Conservation (phyloP, 64 coral and sea anemone species). For the Montipora foliosa region DNA sequence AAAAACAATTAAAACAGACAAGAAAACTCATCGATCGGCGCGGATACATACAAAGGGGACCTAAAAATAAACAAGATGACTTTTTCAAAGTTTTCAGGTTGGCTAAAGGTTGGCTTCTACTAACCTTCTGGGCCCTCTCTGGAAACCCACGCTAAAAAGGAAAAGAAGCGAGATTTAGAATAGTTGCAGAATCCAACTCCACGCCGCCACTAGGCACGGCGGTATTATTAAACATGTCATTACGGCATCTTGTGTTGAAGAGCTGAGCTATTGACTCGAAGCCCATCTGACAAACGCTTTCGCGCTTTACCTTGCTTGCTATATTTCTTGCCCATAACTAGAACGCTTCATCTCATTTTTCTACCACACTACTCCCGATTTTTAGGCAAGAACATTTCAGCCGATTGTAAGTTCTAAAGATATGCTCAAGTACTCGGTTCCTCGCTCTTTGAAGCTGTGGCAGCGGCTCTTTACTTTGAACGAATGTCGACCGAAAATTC, state of each 20-base stretch:
- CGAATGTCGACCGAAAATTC: slow-evolving; percentile 71
- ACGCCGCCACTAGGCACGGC: slow-evolving; percentile 32
- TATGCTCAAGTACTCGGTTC: slow-evolving; percentile 6
- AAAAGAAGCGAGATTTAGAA: slow-evolving; percentile 61
- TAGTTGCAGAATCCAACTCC: not conserved
- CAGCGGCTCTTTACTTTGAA: slow-evolving; percentile 41
- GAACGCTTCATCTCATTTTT: slow-evolving; percentile 61
- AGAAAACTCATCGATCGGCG: slow-evolving; percentile 50
- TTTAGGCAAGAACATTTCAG: not conserved
- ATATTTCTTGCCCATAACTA: slow-evolving; percentile 89
- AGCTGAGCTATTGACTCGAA: slow-evolving; percentile 40
- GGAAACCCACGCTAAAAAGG: slow-evolving; percentile 92
- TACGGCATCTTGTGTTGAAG: slow-evolving; percentile 69
- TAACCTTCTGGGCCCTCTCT: slow-evolving; percentile 95
- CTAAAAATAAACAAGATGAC: slow-evolving; percentile 35
- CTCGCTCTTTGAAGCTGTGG: slow-evolving; percentile 56
- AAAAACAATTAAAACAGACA: slow-evolving; percentile 16
- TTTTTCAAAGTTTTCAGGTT: slow-evolving; percentile 23
- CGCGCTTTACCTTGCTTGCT: slow-evolving; percentile 87
- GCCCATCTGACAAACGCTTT: not conserved
- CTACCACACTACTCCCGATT: not conserved
- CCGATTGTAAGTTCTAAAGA: not conserved
- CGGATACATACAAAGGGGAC: slow-evolving; percentile 7
- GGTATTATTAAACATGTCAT: slow-evolving; percentile 58
- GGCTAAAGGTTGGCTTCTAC: not conserved